Base-by-base conservation (phyloP, 2,797 vertebrate species). In the Takifugu ocellatus region DNA sequence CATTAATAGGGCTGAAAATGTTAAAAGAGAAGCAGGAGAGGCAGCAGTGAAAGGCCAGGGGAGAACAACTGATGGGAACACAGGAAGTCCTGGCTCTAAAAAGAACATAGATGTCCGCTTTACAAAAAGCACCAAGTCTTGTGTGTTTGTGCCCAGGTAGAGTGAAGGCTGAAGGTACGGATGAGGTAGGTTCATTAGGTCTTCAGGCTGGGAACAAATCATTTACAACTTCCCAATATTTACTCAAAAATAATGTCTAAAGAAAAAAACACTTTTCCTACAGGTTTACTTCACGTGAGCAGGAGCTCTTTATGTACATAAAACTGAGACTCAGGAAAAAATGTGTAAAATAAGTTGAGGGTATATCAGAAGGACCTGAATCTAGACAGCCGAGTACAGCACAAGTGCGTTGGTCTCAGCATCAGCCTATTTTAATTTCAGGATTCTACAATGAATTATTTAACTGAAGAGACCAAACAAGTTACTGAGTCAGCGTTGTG, bases 111-210 rank as follows among this genome's bases (percentile, higher is more conserved):
- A 42, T 21, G 21, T 25, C 6, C 27, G 56, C 26, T 59, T 52
- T 49, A 49, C 36, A 49, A 58, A 60, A 63, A 67, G 53, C 51
- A 72, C 43, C 63, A 31, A 49, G 36, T 54, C 5, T 46, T 3
- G 27, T 31, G 25, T 36, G 54, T 36, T 46, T 33, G 24, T 39
- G 36, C 8, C 25, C 54, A 64, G 61, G 51, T 66, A 44, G 43
- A 65, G 63, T 71, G 63, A 78, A 79, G 66, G 74, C 67, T 61
- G 66, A 68, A 63, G 46, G 52, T 74, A 46, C 51, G 59, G 72
- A 70, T 76, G 87, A 89, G 87, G 85, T 87, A 89, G 85, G 81
- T 78, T 66, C 74, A 71, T 25, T 43, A 49, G 68, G 54, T 63
- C 31, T 58, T 49, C 2, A 56, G 55, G 52, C 39, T 25, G 25